These are phyloP conservation scores for Trissoscelio sp. DNA, from an alignment of 2,888 invertebrate species.

Conservation along the genomic window DNA sequence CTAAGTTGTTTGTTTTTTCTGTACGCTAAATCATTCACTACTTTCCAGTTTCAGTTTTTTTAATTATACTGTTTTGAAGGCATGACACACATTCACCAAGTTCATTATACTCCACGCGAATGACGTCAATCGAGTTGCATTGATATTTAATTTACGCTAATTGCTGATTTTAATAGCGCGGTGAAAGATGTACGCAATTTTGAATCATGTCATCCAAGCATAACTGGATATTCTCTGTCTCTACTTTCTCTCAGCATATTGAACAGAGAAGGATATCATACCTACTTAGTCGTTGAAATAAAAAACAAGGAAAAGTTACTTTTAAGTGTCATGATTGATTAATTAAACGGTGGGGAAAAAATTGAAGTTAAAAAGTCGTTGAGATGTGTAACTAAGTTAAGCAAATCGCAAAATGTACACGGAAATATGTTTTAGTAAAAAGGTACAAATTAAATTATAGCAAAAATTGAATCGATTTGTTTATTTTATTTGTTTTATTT, in stretches of 20 bases:
- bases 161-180: constrained; percentile 37
- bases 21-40: constrained; percentile 9
- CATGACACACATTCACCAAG: constrained; percentile 5
- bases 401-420: background rate
- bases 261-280: constrained; percentile 26
- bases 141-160: constrained; percentile 33
- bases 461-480: too few species aligned
- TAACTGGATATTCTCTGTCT: constrained; percentile 48
- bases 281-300: too few species aligned
- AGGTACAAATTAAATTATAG: too few species aligned
- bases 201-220: constrained; percentile 28
- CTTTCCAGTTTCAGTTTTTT: constrained; percentile 7
- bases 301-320: background rate
- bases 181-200: constrained; percentile 37
- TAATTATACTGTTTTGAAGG: constrained; percentile 18
- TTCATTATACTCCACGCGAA: constrained; percentile 15
- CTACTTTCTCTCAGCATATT: constrained; percentile 19
- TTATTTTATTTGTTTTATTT: too few species aligned
- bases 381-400: constrained; percentile 3
- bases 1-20: too few species aligned
- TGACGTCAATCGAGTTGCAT: constrained; percentile 48
- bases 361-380: background rate
- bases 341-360: background rate
- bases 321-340: constrained; percentile 1
- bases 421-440: too few species aligned